These are phyloP conservation scores for Trichomycterus rosablanca DNA, from an alignment of 2,113 vertebrate species.

Conservation along the genomic window DNA sequence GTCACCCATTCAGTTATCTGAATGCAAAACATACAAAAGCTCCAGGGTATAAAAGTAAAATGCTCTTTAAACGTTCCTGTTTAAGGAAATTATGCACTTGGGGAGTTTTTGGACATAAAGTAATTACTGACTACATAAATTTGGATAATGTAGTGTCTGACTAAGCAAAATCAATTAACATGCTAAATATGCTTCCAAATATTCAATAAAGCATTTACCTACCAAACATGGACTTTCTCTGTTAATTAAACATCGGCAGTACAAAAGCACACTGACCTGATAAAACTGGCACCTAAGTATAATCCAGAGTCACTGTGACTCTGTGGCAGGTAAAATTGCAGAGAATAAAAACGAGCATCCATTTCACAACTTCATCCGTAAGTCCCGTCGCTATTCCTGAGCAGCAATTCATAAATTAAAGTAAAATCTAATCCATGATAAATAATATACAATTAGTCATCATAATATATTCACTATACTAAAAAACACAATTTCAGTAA, in stretches of 20 bases:
- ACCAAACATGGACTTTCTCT: too few species aligned
- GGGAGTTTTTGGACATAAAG: too few species aligned
- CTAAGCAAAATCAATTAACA: too few species aligned
- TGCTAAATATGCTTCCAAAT: too few species aligned
- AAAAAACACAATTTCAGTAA: constrained; percentile 29
- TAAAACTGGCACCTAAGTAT: constrained; percentile 56
- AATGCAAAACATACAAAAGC: too few species aligned
- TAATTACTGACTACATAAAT: too few species aligned
- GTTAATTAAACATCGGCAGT: not conserved
- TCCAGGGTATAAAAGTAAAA: too few species aligned
- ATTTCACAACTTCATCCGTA: constrained; percentile 45
- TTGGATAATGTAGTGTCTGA: too few species aligned
- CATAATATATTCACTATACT: constrained; percentile 22
- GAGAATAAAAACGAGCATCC: constrained; percentile 57
- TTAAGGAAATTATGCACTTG: too few species aligned
- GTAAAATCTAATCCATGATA: constrained; percentile 12
- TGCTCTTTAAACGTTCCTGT: too few species aligned
- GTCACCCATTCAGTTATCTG: too few species aligned
- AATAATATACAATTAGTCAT: constrained; percentile 16
- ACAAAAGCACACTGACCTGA: constrained; percentile 57
- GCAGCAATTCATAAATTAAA: constrained; percentile 1
- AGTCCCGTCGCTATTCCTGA: not conserved
- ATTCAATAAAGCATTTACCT: too few species aligned
- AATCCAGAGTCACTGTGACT: constrained; percentile 66
- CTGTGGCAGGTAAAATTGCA: constrained; percentile 64